Evolutionary conservation across 2,113 vertebrate species (phyloP).

Genomic region (Lichenostomus cassidix): DNA sequence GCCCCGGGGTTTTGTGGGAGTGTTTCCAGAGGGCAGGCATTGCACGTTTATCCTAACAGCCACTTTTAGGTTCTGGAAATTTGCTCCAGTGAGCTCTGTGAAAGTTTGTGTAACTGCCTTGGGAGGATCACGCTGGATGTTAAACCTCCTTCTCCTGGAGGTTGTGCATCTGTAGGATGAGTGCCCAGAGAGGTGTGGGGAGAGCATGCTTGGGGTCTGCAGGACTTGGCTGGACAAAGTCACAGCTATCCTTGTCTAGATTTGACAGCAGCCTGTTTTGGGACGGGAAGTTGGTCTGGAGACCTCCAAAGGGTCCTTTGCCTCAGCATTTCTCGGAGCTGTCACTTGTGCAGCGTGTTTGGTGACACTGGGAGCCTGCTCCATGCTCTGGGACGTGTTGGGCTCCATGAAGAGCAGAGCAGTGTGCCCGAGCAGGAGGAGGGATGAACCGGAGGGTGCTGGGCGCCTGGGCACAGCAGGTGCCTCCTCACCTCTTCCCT

Average conservation of each 20-base stretch:
- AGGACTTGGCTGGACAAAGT: not conserved
- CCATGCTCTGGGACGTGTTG: fast-evolving
- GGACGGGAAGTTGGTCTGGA: not conserved
- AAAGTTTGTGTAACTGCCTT: not conserved
- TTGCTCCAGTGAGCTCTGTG: not conserved
- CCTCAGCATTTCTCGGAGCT: not conserved
- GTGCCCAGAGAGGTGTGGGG: too few species aligned
- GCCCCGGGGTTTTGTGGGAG: not conserved
- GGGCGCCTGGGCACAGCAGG: not conserved
- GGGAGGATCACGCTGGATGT: not conserved
- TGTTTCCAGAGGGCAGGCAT: not conserved
- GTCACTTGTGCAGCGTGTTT: not conserved
- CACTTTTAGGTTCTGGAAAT: not conserved
- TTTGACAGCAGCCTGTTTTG: not conserved
- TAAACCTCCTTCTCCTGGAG: not conserved
- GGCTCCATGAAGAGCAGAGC: not conserved
- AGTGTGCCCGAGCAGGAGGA: not conserved
- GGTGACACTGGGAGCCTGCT: not conserved
- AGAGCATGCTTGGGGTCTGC: not conserved
- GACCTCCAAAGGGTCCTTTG: not conserved
- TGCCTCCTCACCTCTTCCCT: not conserved
- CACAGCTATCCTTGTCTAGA: not conserved
- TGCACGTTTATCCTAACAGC: not conserved
- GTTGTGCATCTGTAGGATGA: fast-evolving
- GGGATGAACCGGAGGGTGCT: not conserved